Evolutionary conservation across 2,113 vertebrate species (phyloP).

Genomic region (Bubalus kerabau): DNA sequence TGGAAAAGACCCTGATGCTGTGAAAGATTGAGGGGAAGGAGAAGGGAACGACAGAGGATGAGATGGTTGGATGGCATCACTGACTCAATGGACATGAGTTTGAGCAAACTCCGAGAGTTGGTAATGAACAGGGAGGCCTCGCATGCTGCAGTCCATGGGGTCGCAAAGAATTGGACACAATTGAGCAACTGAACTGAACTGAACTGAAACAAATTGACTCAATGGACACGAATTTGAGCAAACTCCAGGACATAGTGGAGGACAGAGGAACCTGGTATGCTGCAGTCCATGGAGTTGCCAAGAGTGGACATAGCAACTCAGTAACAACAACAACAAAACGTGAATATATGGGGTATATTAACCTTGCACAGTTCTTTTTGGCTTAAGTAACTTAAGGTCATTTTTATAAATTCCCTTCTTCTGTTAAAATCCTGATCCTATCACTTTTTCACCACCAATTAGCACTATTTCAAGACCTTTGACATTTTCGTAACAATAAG

Average conservation of each 20-base stretch:
- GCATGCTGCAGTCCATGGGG: too few species aligned
- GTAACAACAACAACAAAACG: background rate
- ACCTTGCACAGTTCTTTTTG: background rate
- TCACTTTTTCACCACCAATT: background rate
- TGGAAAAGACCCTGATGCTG: background rate
- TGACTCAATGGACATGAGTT: background rate
- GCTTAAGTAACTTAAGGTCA: background rate
- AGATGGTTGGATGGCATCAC: background rate
- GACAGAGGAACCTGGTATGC: background rate
- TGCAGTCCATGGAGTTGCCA: background rate
- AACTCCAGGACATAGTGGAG: background rate
- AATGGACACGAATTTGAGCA: background rate
- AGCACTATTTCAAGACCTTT: conserved; percentile 21
- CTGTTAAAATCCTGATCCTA: background rate
- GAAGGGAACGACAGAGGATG: background rate
- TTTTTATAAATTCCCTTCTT: background rate
- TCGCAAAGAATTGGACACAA: background rate
- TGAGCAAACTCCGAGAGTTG: background rate
- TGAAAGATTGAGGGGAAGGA: background rate
- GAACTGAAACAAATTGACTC: background rate
- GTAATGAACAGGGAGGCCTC: background rate
- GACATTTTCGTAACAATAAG: background rate
- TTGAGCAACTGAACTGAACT: background rate
- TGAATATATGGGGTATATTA: background rate
- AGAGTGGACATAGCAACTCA: background rate